Conservation (phyloP, 2,797 vertebrate genomes). For the Silurus aristotelis region DNA sequence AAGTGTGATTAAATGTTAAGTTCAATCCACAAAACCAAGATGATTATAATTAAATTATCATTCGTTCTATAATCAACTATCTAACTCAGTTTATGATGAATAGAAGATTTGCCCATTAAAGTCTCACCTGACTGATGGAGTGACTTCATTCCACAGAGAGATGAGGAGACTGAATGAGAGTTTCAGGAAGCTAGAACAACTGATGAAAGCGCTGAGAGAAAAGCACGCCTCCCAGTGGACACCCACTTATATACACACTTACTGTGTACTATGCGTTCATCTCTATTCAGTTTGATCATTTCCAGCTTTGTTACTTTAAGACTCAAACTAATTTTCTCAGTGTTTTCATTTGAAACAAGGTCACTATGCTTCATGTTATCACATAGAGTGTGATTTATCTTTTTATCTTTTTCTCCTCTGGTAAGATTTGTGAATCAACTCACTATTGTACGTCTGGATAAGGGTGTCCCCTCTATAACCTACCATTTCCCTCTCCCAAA, state of each 20-base stretch:
- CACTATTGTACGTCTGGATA: too few relatives aligned
- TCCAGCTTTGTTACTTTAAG: not conserved
- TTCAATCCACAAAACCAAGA: not conserved
- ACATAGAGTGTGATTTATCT: too few relatives aligned
- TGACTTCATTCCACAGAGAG: constrained; percentile 52
- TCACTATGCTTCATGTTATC: not conserved
- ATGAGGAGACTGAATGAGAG: constrained; percentile 64
- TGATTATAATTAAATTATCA: not conserved
- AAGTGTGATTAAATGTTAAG: not conserved
- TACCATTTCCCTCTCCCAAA: not conserved
- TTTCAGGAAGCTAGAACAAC: constrained; percentile 53
- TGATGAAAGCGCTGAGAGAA: constrained; percentile 42
- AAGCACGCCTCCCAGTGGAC: constrained; percentile 66
- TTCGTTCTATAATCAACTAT: not conserved
- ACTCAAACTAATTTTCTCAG: not conserved
- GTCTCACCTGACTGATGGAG: constrained; percentile 64
- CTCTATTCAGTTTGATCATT: not conserved
- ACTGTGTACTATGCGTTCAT: too few relatives aligned
- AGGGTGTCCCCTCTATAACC: not conserved
- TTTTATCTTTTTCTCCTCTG: too few relatives aligned
- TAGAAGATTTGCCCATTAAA: not conserved
- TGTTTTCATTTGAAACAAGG: not conserved
- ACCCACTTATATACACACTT: not conserved
- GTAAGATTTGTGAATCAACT: too few relatives aligned
- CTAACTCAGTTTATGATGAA: not conserved